Conservation (phyloP, 2,113 vertebrate genomes). For the Neotragus moschatus region DNA sequence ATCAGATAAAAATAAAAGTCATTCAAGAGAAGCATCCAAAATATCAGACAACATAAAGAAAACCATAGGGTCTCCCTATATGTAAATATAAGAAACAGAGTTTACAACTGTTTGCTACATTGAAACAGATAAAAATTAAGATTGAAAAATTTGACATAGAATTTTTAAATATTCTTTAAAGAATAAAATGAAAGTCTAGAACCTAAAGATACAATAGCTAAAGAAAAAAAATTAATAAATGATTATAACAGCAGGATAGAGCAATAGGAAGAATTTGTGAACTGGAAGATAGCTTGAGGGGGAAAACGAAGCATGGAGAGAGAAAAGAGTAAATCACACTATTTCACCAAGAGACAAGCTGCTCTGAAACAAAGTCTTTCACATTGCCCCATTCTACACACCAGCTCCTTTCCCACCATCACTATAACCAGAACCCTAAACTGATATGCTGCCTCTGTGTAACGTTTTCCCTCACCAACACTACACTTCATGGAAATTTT, state of each 20-base stretch:
- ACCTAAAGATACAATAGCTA: neutral
- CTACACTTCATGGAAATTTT: neutral
- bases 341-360: neutral
- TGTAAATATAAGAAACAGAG: neutral
- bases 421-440: neutral
- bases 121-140: neutral
- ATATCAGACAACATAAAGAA: neutral
- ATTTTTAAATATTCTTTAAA: neutral
- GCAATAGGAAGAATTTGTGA: slow-evolving; percentile 12
- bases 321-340: neutral
- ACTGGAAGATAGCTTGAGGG: neutral
- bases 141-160: neutral
- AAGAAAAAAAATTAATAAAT: neutral
- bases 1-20: neutral
- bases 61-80: neutral
- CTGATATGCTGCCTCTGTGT: neutral
- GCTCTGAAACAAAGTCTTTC: neutral
- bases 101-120: neutral
- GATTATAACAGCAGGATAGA: neutral
- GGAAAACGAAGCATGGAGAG: neutral
- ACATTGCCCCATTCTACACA: neutral
- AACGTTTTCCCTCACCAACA: neutral
- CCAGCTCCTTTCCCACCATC: neutral
- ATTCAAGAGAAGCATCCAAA: neutral
- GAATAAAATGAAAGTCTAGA: neutral